Base-by-base conservation (phyloP, 2,888 invertebrate genomes). In the Clepsis dumicolana region DNA sequence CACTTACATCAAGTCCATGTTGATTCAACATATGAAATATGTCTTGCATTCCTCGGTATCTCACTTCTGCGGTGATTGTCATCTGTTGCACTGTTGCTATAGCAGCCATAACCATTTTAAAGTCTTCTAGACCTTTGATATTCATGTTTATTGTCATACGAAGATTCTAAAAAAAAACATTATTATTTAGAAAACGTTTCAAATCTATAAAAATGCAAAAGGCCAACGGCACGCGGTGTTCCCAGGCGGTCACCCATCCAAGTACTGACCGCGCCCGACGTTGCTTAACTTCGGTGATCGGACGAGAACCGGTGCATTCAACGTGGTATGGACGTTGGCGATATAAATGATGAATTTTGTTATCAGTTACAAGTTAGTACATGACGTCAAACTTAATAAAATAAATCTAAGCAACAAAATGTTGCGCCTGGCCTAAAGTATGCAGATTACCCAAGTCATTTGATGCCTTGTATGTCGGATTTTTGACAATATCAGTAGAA, bases 101-200 rank as follows among this genome's bases (percentile, higher is more conserved):
- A 0, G 97, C 96, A 73, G 96, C 96, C 96, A 98, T 96, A 2
- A 98, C 97, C 70, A 95, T 90, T 85, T 98, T 98, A 81, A 98
- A 97, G 78, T 97, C 96, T 64, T 96, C 96, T 52, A 98, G 87
- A 4, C 96, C 96, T 76, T 95, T 96, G 35, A 98, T 97, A 63
- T 96, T 96, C 83, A 95, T 94, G 75, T 97, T 96, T 32, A 98
- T 94, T 63, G 96, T 95, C 65, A 87, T 82, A 50, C 95, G 95
- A 54, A 95, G 94, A 18, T 88, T 84, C 91, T 95, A 79, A 14
- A 74, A 76, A 64, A 70, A 59, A 54, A 44, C 14, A 38, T n/a
- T 44, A 18, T 8, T 5, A 8, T 41, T n/a, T 35, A 12, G 35
- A 35, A 12, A 35, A 12, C 1, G 38, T 16, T 41, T 16, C 4